Conservation (phyloP, 2,888 invertebrate species). For the Timema cristinae region DNA sequence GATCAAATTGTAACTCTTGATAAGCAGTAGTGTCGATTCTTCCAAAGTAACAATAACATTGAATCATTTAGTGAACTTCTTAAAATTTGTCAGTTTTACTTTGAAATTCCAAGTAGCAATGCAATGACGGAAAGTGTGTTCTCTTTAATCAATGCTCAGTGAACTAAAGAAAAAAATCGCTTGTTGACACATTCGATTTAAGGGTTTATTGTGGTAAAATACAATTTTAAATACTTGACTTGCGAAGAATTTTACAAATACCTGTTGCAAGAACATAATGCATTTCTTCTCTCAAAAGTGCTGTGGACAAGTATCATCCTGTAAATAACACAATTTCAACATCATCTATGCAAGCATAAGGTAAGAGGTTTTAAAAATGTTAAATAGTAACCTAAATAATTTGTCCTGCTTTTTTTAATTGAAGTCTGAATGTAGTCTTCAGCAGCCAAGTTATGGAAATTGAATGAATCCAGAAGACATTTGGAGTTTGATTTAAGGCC, state of each 20-base stretch:
- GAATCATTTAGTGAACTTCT: background rate
- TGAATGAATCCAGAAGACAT: no score
- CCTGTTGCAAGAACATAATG: background rate
- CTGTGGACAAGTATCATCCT: background rate
- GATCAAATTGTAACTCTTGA: background rate
- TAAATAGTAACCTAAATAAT: no score
- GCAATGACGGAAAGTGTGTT: constrained; percentile 5
- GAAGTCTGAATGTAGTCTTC: no score
- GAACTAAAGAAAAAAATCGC: background rate
- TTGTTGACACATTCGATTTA: background rate
- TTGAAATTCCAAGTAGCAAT: constrained; percentile 9
- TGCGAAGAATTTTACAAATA: constrained; percentile 1
- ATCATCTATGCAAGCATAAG: no score
- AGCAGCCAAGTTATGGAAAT: no score
- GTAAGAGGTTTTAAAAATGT: background rate
- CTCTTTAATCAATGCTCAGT: no score
- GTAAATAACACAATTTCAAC: background rate
- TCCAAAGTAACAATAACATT: background rate
- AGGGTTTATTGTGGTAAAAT: no score
- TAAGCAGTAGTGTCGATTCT: background rate
- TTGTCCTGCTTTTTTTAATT: background rate
- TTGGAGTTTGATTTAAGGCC: no score
- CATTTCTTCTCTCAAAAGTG: background rate
- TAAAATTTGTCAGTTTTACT: background rate
- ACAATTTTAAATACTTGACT: no score